Percentiles rank a stretch among this genome's conserved stretches.
Conservation (phyloP, 2,797 vertebrate species). For the Sebastiscus albofasciatus region DNA sequence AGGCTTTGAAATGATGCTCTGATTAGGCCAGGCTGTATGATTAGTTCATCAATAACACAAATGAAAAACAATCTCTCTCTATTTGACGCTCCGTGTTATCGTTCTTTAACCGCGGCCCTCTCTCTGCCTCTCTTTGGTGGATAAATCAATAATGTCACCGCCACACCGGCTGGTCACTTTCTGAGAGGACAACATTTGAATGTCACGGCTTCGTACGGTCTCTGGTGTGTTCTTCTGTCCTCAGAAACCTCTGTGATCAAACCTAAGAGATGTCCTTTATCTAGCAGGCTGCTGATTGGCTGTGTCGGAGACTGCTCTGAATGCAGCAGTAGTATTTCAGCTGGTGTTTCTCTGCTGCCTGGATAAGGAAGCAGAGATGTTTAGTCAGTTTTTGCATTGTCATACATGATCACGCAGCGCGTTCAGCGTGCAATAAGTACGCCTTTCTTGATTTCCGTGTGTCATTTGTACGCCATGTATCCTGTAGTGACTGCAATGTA, state of each 20-base stretch:
- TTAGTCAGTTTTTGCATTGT: background rate
- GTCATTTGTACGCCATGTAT: no score
- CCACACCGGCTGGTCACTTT: slow-evolving; percentile 1
- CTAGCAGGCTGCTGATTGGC: background rate
- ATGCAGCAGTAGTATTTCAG: background rate
- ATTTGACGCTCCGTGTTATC: background rate
- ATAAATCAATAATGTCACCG: slow-evolving; percentile 21
- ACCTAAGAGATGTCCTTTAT: background rate
- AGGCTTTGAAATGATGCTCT: slow-evolving; percentile 45
- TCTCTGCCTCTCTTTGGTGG: background rate
- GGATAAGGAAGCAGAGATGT: background rate
- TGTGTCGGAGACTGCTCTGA: background rate
- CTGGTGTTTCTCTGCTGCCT: background rate
- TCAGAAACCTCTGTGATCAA: background rate
- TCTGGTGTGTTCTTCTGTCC: background rate
- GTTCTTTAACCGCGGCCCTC: background rate
- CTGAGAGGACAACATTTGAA: background rate
- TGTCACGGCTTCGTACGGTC: background rate
- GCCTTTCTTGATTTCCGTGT: no score
- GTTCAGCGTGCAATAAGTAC: no score
- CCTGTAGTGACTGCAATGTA: no score
- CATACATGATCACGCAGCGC: background rate
- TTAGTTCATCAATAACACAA: slow-evolving; percentile 61
- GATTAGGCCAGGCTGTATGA: slow-evolving; percentile 44
- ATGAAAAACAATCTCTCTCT: slow-evolving; percentile 53